A percentile compares a stretch with the other conserved stretches of the same genome.
Evolutionary conservation across 2,888 invertebrate genomes (phyloP).

Genomic region (Nomada goodeniana): DNA sequence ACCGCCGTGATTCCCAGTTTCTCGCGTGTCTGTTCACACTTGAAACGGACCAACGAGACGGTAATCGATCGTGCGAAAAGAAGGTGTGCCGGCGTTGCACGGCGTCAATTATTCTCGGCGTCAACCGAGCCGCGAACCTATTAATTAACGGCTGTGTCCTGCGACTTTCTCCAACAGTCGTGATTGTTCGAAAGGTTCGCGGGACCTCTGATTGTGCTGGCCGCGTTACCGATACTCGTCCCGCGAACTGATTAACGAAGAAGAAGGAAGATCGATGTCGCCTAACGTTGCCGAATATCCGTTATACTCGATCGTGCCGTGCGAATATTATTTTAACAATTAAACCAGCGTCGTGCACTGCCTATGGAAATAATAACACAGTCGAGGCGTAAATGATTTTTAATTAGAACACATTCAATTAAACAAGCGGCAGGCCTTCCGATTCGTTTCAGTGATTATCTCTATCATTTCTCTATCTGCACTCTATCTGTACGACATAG

Average conservation of each 20-base stretch:
- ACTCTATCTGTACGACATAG: too few species aligned
- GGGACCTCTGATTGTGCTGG: conserved; percentile 10
- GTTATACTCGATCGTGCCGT: too few species aligned
- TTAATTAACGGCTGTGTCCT: conserved; percentile 57
- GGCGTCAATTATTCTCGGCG: conserved; percentile 45
- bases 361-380: too few species aligned
- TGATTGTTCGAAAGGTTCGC: conserved; percentile 48
- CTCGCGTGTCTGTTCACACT: not conserved
- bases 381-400: too few species aligned
- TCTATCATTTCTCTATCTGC: too few species aligned
- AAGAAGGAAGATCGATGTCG: conserved; percentile 25
- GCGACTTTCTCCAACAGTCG: conserved; percentile 49
- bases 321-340: too few species aligned
- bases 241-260: conserved; percentile 58
- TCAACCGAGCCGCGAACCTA: conserved; percentile 40
- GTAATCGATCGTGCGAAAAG: conserved; percentile 27
- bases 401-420: too few species aligned
- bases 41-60: not conserved
- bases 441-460: too few species aligned
- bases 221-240: conserved; percentile 34
- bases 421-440: too few species aligned
- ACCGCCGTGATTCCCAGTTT: conserved; percentile 1
- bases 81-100: conserved; percentile 7
- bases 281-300: conserved; percentile 12
- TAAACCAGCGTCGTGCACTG: too few species aligned